Evolutionary conservation across 2,888 invertebrate species (phyloP).

Genomic region (Eledona agricola): DNA sequence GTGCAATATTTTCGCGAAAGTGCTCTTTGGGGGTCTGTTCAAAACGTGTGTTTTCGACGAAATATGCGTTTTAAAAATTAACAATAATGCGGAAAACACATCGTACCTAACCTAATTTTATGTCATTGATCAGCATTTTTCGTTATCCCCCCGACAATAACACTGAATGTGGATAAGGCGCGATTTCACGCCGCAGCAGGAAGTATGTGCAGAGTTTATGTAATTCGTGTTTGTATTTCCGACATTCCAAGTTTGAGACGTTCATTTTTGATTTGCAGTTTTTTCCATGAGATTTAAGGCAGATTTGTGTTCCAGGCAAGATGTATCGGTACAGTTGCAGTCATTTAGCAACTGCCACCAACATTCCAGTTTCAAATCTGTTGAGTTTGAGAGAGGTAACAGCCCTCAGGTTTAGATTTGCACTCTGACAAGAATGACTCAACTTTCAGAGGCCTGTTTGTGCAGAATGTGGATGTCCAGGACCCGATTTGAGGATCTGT

Average conservation of each 20-base stretch:
- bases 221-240: conserved; percentile 24
- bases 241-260: too few relatives aligned
- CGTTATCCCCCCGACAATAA: conserved; percentile 10
- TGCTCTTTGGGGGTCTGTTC: conserved; percentile 10
- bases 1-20: conserved; percentile 18
- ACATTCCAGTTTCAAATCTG: conserved; percentile 55
- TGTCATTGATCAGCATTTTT: conserved; percentile 24
- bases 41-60: conserved; percentile 7
- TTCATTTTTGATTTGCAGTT: too few relatives aligned
- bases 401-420: conserved; percentile 9
- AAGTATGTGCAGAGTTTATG: conserved; percentile 27
- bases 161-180: conserved; percentile 15
- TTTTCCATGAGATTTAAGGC: too few relatives aligned
- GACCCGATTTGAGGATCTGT: conserved; percentile 88
- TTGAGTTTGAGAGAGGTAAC: conserved; percentile 54
- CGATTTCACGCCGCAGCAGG: conserved; percentile 25
- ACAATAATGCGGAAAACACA: conserved; percentile 3
- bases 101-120: conserved; percentile 21
- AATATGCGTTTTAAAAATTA: conserved; percentile 4
- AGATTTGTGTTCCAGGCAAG: conserved; percentile 37
- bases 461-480: conserved; percentile 75
- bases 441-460: conserved; percentile 69
- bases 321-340: conserved; percentile 51
- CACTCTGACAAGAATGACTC: conserved; percentile 35
- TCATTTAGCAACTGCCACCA: conserved; percentile 53